Base-by-base conservation (phyloP, 1,140 invertebrate species). In the Chironomus striatipennis region DNA sequence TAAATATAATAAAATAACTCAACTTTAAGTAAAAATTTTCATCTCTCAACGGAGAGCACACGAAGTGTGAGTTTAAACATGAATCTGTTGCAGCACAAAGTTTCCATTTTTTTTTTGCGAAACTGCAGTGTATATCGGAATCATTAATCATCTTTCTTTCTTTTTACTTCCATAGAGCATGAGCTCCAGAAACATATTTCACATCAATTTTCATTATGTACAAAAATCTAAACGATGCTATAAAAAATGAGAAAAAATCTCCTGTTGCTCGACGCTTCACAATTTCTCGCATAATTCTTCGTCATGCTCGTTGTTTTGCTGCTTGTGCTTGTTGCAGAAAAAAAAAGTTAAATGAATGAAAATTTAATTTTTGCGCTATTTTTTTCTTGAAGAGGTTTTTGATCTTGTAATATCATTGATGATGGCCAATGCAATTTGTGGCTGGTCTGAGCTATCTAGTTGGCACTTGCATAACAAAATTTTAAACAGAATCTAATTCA, bases 171-270 rank as follows among this genome's bases (percentile, higher is more conserved):
- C 12, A 57, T 57, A 34, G 24, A 34, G 24, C 24, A 34, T 34
- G 24, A 34, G 47, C 47, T 15, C 47, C n/a, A 9, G 8, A 9
- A 70, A 70, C 65, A 70, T 70, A 70, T 70, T 70, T 18, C 65
- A 70, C 65, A 70, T 70, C 65, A 70, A 70, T 70, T 70, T 70
- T 70, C 65, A 70, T 70, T 70, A 70, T 70, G 65, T 70, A 70
- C 65, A 70, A 70, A 57, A 57, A 57, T 57, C 47, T 57, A 57
- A 57, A 57, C 47, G 47, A 57, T 57, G 65, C 65, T 20, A 20
- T 70, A 21, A 70, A 70, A 70, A 70, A 70, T 70, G 65, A n/a
- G n/a, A 9, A 70, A 70, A 70, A 70, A 70, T 70, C 65, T 70
- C 65, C 65, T 70, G 65, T 70, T 70, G 65, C 65, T 70, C n/a